phyloP scores from a whole-genome alignment of 1,140 invertebrate species.

The Drosophila equinoxialis region DNA sequence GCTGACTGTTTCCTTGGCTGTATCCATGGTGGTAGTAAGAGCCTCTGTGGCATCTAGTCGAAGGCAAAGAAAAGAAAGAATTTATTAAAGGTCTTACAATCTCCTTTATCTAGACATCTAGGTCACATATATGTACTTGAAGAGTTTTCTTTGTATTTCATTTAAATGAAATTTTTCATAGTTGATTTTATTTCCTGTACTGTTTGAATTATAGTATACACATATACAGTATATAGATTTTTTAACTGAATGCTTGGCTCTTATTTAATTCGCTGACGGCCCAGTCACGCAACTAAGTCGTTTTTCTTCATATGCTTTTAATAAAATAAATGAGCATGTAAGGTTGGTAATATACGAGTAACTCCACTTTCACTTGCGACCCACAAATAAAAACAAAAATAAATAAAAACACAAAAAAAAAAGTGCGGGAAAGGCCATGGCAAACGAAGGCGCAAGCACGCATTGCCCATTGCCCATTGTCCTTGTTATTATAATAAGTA shows the following conservation, averaged over 20 bases:
- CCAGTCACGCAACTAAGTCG: conserved; percentile 69
- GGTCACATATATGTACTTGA: no score
- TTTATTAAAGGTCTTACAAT: no score
- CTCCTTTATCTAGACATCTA: no score
- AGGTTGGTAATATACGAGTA: conserved; percentile 24
- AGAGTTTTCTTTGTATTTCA: background rate
- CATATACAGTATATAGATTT: conserved; percentile 10
- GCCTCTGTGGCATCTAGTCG: conserved; percentile 60
- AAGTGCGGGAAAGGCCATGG: conserved; percentile 30
- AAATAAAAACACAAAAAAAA: conserved; percentile 22
- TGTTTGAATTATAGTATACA: background rate
- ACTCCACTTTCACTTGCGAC: conserved; percentile 42
- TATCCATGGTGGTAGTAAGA: conserved; percentile 59
- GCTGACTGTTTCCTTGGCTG: conserved; percentile 73
- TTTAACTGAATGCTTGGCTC: conserved; percentile 37
- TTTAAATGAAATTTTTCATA: conserved; percentile 11
- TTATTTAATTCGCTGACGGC: conserved; percentile 55
- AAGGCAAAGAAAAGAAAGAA: background rate
- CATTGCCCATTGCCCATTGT: conserved; percentile 41
- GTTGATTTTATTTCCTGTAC: conserved; percentile 7
- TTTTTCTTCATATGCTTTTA: conserved; percentile 76
- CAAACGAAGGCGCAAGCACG: conserved; percentile 46
- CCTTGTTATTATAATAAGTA: conserved; percentile 65
- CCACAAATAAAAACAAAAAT: conserved; percentile 13
- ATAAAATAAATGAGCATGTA: conserved; percentile 47